phyloP scores from a whole-genome alignment of 2,113 vertebrate genomes.

The Eubucco bourcierii region DNA sequence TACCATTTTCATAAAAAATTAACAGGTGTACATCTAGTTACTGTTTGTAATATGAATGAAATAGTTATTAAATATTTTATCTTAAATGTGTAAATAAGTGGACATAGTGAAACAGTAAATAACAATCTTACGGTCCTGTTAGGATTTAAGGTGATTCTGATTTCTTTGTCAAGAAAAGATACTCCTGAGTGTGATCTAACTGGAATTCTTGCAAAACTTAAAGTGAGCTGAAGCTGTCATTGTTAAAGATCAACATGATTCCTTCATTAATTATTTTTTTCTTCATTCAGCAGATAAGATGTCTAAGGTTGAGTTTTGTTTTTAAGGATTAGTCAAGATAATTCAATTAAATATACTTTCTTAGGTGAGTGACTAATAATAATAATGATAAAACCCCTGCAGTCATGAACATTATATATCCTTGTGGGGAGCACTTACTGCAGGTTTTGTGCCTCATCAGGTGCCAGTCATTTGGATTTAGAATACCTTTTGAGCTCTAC shows the following conservation, averaged over 20 bases:
- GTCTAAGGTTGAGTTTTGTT: background rate
- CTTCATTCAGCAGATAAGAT: background rate
- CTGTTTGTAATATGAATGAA: background rate
- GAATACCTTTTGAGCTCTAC: constrained; percentile 5
- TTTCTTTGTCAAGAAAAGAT: background rate
- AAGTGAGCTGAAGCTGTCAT: no score
- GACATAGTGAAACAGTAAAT: background rate
- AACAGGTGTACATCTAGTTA: background rate
- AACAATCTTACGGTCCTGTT: background rate
- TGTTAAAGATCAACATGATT: background rate
- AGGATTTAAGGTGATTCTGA: background rate
- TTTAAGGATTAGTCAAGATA: background rate
- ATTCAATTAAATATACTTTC: background rate
- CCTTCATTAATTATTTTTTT: background rate
- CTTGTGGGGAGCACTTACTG: background rate
- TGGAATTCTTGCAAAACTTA: background rate
- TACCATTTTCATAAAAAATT: background rate
- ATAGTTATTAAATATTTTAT: background rate
- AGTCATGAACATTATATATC: background rate
- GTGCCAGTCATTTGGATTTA: background rate
- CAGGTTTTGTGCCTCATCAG: background rate
- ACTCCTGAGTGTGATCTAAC: background rate
- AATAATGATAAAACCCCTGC: background rate
- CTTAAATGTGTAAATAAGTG: background rate
- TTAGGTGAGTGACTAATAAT: background rate